phyloP scores from a whole-genome alignment of 2,797 vertebrate species.

The Trachops cirrhosus region DNA sequence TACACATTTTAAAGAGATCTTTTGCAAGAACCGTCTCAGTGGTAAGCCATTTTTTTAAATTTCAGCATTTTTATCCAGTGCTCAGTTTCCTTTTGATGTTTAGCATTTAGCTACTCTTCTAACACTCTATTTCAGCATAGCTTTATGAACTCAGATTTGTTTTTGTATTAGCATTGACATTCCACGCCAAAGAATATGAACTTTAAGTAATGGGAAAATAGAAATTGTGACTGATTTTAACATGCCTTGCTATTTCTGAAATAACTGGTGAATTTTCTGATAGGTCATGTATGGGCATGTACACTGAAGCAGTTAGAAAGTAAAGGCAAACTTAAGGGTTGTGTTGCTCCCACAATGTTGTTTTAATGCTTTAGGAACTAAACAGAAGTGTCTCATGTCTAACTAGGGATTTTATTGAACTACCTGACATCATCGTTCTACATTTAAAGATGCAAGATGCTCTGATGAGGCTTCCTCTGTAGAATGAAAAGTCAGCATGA shows the following conservation, averaged over 20 bases:
- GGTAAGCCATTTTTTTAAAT: constrained; percentile 83
- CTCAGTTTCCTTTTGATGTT: neutral
- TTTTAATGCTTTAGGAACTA: neutral
- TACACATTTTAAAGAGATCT: constrained; percentile 97
- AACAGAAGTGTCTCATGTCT: neutral
- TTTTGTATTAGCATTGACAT: constrained; percentile 10
- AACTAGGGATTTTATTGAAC: neutral
- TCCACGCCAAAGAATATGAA: neutral
- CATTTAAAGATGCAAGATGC: neutral
- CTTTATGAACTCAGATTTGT: constrained; percentile 24
- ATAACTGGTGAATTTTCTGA: neutral
- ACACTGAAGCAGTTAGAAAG: neutral
- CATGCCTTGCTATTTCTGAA: constrained; percentile 1
- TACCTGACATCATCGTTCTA: neutral
- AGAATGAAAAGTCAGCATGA: neutral
- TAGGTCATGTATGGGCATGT: neutral
- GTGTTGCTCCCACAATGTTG: neutral
- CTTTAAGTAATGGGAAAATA: constrained; percentile 13
- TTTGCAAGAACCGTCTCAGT: constrained; percentile 98
- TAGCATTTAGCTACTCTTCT: neutral
- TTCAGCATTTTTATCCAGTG: neutral
- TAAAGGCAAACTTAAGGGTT: neutral
- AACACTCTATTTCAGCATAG: neutral
- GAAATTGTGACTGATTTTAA: neutral
- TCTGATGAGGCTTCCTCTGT: neutral